These are phyloP conservation scores for Progne subis DNA, from an alignment of 2,113 vertebrate species.

Conservation along the genomic window DNA sequence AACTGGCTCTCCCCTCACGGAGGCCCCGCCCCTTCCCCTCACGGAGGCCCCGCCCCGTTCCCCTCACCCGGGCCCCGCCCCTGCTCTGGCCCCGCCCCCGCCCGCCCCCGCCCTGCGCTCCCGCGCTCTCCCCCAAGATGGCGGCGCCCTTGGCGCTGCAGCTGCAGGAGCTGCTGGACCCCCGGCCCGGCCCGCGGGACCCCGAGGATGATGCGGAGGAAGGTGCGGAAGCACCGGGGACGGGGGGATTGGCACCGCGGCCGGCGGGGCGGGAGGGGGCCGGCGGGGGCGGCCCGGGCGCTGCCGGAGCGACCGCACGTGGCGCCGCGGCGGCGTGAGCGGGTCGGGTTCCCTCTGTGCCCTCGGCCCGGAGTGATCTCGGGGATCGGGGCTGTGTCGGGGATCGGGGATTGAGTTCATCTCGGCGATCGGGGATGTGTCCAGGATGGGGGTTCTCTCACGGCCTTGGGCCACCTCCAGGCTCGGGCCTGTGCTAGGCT, in stretches of 20 bases:
- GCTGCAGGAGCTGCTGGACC: background rate
- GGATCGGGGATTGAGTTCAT: background rate
- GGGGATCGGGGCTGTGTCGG: background rate
- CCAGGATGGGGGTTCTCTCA: background rate
- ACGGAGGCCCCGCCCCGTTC: background rate
- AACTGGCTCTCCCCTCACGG: background rate
- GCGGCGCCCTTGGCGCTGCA: background rate
- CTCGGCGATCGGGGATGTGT: background rate
- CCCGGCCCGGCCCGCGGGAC: background rate
- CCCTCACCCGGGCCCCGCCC: too few relatives aligned
- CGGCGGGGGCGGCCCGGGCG: too few relatives aligned
- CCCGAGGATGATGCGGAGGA: background rate
- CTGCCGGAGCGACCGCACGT: background rate
- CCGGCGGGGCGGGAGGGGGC: too few relatives aligned
- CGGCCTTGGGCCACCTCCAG: fast-evolving
- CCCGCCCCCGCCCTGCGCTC: too few relatives aligned
- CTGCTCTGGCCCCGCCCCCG: too few relatives aligned
- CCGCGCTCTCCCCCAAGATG: background rate
- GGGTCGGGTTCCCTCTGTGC: background rate
- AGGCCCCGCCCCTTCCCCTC: background rate
- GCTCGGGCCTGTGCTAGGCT: background rate
- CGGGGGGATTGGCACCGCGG: background rate
- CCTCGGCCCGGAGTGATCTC: background rate
- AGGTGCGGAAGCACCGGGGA: background rate
- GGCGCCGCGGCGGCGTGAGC: background rate